Evolutionary conservation across 2,888 invertebrate species (phyloP), one percentile per base, ranked within the genome.

Genomic region (Panopea generosa): DNA sequence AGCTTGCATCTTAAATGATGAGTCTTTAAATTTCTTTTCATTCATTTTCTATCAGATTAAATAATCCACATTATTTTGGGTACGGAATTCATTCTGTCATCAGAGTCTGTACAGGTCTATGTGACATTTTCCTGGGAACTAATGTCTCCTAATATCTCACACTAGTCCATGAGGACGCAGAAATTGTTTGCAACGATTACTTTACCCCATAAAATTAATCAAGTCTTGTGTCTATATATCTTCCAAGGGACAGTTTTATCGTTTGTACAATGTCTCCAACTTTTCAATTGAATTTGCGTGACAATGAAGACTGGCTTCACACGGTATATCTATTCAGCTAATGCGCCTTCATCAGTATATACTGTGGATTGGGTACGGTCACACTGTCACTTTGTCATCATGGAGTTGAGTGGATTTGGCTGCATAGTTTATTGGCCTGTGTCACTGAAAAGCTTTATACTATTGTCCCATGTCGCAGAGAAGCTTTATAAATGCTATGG

Each of bases 191-290:
- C 27, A 52, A 62, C 50, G 18, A 62, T 62, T 62, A 38, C 62
- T 62, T 50, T 38, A 38, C 56, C 57, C 72, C 60, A 72, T 77
- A 77, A 72, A 77, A 77, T 77, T 77, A 77, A 77, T 77, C 77
- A 77, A 65, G 62, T 67, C 55, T 43, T 29, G 33, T 61, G 67
- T 60, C 55, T 61, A 45, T 56, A 76, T 76, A 65, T 71, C 67
- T 71, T 71, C 60, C 67, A 38, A 52, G 67, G 76, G 76, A 76
- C 76, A 76, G 56, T 59, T 76, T 76, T 76, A 71, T 70, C 60
- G 62, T 61, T 52, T 60, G 50, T 59, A 67, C 56, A 70, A 76
- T 62, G 76, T 76, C 76, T 76, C 71, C 70, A 72, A 55, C 65
- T 45, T 68, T 77, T 62, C 62, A 77, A 67, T 77, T 67, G 60